These are phyloP conservation scores for Xenentodon cancila DNA, from an alignment of 2,797 vertebrate species.

Conservation along the genomic window DNA sequence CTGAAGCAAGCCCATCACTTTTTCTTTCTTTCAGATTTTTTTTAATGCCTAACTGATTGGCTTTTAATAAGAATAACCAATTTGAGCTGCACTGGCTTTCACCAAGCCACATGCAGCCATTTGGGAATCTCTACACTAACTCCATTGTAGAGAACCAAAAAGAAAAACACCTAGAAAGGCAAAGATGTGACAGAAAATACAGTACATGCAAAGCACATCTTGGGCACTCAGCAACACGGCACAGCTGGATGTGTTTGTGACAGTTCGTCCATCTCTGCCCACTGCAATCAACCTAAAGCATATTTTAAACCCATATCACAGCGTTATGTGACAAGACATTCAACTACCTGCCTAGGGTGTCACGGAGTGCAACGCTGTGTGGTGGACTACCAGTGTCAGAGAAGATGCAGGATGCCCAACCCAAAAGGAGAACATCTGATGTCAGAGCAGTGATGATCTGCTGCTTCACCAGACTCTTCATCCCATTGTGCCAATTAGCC, in stretches of 20 bases:
- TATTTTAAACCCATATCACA: too few species aligned
- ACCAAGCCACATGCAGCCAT: background rate
- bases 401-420: constrained; percentile 24
- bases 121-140: too few species aligned
- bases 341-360: constrained; percentile 27
- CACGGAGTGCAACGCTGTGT: constrained; percentile 38
- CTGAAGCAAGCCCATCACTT: background rate
- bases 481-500: constrained; percentile 4
- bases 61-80: constrained; percentile 26
- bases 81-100: constrained; percentile 10
- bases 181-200: too few species aligned
- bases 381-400: constrained; percentile 44
- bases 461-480: constrained; percentile 55
- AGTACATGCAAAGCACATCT: too few species aligned
- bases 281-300: too few species aligned
- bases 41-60: constrained; percentile 24
- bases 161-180: too few species aligned
- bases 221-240: too few species aligned
- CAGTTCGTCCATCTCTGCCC: too few species aligned
- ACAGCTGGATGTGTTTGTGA: too few species aligned
- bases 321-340: background rate
- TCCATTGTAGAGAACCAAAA: too few species aligned
- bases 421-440: constrained; percentile 15
- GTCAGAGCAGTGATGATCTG: constrained; percentile 24
- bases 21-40: background rate